Conservation (phyloP, 2,113 vertebrate genomes). For the Phocoena sinus region DNA sequence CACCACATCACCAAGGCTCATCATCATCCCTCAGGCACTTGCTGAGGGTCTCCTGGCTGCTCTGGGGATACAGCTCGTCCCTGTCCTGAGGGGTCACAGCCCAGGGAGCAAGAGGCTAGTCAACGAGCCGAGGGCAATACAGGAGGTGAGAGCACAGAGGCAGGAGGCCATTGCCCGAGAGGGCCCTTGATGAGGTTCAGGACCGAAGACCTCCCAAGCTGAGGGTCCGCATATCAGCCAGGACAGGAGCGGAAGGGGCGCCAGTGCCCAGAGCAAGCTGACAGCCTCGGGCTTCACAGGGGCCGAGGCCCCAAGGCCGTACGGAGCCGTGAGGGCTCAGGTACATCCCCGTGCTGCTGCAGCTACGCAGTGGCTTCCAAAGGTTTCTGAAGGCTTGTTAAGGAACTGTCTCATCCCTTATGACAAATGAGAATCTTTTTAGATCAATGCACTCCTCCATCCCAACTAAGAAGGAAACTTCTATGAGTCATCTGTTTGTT, state of each 20-base stretch:
- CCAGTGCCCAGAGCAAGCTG: too few species aligned
- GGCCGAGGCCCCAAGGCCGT: not conserved
- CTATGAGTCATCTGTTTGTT: fast-evolving
- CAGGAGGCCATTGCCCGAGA: not conserved
- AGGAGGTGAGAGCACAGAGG: not conserved
- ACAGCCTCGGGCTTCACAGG: not conserved
- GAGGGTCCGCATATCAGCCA: not conserved
- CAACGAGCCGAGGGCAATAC: not conserved
- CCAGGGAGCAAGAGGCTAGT: not conserved
- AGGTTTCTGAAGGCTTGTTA: not conserved
- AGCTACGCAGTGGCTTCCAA: not conserved
- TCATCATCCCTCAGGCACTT: not conserved
- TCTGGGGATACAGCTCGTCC: not conserved
- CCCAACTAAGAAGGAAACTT: not conserved
- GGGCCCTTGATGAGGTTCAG: fast-evolving
- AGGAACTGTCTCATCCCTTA: not conserved
- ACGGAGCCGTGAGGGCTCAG: not conserved
- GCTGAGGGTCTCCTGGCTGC: not conserved
- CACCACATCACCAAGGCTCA: not conserved
- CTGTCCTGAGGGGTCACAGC: not conserved
- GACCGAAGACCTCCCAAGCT: fast-evolving
- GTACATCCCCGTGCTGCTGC: not conserved
- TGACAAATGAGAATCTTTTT: not conserved
- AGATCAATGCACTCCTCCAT: not conserved
- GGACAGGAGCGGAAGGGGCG: not conserved